Percentiles rank a stretch among this genome's conserved stretches.
Evolutionary conservation across 2,888 invertebrate species (phyloP).

Genomic region (Lapara coniferarum): DNA sequence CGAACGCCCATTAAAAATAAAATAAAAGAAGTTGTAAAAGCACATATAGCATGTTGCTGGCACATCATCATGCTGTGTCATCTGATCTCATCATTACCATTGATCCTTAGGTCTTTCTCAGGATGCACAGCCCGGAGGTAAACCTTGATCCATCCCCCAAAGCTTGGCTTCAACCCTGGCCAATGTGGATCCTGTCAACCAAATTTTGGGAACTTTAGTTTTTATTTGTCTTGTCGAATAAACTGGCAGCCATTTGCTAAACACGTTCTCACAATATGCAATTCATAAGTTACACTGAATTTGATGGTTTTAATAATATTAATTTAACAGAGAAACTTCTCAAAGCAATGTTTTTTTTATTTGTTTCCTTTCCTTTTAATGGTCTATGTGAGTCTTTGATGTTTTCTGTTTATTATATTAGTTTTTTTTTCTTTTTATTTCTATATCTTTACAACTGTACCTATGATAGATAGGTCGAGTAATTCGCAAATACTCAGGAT

Average conservation of each 20-base stretch:
- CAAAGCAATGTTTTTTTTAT: background rate
- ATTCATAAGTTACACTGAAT: too few relatives aligned
- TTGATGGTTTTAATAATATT: too few relatives aligned
- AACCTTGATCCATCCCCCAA: conserved; percentile 72
- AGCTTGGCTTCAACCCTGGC: conserved; percentile 76
- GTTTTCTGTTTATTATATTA: too few relatives aligned
- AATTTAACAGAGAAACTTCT: background rate
- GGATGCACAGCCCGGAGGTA: conserved; percentile 80
- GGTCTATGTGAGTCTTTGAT: too few relatives aligned
- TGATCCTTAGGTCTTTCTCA: conserved; percentile 84
- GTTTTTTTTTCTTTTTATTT: too few relatives aligned
- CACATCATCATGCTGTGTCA: conserved; percentile 63
- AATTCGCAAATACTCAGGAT: too few relatives aligned
- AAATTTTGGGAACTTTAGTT: conserved; percentile 72
- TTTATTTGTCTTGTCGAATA: conserved; percentile 29
- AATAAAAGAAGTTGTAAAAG: conserved; percentile 34
- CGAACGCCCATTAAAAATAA: conserved; percentile 13
- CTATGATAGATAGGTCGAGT: too few relatives aligned
- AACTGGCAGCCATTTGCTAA: conserved; percentile 26
- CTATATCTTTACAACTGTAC: too few relatives aligned
- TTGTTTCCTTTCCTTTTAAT: too few relatives aligned
- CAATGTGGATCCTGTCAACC: conserved; percentile 72
- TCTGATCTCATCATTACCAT: conserved; percentile 78
- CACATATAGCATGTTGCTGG: conserved; percentile 76
- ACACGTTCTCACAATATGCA: background rate